Evolutionary conservation across 2,797 vertebrate genomes (phyloP).

Genomic region (Streptopelia turtur): DNA sequence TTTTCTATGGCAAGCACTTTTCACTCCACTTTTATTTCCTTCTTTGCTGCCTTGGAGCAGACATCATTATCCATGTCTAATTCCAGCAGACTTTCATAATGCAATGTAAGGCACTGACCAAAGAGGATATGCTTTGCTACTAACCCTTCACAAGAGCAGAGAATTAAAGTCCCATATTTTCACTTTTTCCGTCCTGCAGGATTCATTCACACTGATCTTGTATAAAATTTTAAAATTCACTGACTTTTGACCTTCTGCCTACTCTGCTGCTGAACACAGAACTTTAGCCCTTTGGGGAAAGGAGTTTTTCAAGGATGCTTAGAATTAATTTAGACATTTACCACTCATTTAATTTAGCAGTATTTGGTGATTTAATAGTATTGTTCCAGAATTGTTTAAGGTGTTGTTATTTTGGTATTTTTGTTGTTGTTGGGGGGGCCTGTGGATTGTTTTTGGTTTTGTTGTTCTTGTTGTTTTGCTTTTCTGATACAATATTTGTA

Average conservation of each 20-base stretch:
- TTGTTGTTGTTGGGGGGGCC: no score
- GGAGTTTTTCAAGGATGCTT: neutral
- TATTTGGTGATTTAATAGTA: no score
- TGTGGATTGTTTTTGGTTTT: no score
- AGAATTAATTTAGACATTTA: neutral
- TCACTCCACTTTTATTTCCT: neutral
- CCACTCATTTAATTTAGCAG: neutral
- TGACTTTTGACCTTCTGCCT: neutral
- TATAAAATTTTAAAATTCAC: neutral
- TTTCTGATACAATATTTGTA: neutral
- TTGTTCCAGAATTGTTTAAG: neutral
- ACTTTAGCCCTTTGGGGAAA: neutral
- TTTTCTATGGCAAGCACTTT: conserved; percentile 1
- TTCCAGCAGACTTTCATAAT: neutral
- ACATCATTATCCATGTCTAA: neutral
- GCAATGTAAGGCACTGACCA: neutral
- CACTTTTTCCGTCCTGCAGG: neutral
- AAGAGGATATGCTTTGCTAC: neutral
- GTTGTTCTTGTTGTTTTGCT: neutral
- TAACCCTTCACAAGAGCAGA: neutral
- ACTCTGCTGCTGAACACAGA: neutral
- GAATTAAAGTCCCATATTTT: neutral
- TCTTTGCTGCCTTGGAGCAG: neutral
- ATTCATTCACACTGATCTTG: neutral
- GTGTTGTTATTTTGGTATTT: neutral